Conservation (phyloP, 1,140 invertebrate species). For the Andricus grossulariae region DNA sequence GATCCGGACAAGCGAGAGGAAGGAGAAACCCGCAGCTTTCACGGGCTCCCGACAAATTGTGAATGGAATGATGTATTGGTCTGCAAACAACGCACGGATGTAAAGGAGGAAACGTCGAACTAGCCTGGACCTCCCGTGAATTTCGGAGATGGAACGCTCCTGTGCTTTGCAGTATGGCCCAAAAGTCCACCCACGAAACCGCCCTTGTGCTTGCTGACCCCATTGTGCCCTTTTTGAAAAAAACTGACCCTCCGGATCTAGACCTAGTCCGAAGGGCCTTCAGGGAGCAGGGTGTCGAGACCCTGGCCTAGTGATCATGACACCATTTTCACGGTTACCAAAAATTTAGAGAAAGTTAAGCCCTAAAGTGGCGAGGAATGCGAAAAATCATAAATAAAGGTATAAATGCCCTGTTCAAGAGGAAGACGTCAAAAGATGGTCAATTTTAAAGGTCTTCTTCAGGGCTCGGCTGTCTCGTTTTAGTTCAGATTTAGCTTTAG, state of each 20-base stretch:
- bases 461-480: background rate
- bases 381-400: conserved; percentile 16
- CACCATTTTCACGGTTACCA: conserved; percentile 15
- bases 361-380: conserved; percentile 16
- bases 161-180: conserved; percentile 33
- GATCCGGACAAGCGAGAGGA: conserved; percentile 44
- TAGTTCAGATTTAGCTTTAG: background rate
- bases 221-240: conserved; percentile 23
- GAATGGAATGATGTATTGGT: conserved; percentile 70
- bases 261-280: background rate
- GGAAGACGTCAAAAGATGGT: conserved; percentile 8
- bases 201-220: conserved; percentile 46
- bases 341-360: conserved; percentile 18
- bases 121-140: conserved; percentile 63
- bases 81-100: conserved; percentile 49
- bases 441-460: background rate
- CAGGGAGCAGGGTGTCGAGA: background rate
- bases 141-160: conserved; percentile 52
- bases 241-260: conserved; percentile 4
- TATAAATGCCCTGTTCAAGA: background rate
- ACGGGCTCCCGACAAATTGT: conserved; percentile 68
- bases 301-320: conserved; percentile 23
- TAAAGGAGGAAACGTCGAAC: conserved; percentile 58
- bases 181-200: conserved; percentile 52
- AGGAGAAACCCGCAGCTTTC: conserved; percentile 63